A percentile compares a stretch with the other conserved stretches of the same genome.
Conservation (phyloP, 2,113 vertebrate genomes). For the Alces alces region DNA sequence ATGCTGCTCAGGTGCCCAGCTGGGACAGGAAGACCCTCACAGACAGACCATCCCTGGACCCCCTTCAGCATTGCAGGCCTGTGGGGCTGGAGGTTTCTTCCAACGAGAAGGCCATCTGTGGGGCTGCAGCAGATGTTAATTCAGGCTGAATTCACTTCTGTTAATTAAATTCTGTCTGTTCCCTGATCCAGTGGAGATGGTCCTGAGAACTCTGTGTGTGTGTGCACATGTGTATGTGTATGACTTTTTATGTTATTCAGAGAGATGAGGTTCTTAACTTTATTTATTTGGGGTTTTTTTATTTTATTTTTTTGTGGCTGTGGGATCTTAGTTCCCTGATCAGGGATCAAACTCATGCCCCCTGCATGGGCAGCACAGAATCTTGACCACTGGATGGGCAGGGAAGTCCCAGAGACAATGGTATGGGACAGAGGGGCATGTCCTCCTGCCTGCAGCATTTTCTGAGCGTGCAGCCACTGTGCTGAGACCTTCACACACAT, state of each 20-base stretch:
- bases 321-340: background rate
- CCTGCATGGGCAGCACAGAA: background rate
- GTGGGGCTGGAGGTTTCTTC: background rate
- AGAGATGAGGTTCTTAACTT: background rate
- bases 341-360: background rate
- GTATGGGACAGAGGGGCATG: background rate
- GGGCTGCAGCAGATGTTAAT: background rate
- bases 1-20: background rate
- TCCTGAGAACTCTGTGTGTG: background rate
- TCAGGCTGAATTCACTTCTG: background rate
- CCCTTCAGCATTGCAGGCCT: background rate
- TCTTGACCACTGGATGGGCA: background rate
- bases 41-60: background rate
- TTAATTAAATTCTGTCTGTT: background rate
- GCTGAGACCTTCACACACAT: background rate
- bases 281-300: background rate
- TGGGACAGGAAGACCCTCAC: background rate
- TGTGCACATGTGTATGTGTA: background rate
- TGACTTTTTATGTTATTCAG: background rate
- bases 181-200: background rate
- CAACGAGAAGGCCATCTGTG: background rate
- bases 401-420: background rate
- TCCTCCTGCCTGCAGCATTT: background rate
- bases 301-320: fast-evolving
- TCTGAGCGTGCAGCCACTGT: fast-evolving